Conservation (phyloP, 2,888 invertebrate genomes). For the Sarcophaga rosellei region DNA sequence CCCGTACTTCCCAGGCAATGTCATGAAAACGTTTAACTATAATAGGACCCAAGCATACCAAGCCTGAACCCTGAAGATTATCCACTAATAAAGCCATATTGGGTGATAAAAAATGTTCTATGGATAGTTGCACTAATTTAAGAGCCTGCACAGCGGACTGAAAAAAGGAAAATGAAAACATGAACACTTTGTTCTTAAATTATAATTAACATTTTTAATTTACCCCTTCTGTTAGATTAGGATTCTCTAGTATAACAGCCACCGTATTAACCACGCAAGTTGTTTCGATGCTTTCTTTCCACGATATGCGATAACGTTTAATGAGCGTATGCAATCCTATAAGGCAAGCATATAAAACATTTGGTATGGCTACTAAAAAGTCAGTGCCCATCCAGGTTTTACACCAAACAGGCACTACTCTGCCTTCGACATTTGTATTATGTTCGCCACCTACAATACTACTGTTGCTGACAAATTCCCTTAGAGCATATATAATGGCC, state of each 20-base stretch:
- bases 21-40: constrained; percentile 88
- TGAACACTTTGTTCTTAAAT: not conserved
- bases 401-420: constrained; percentile 27
- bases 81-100: constrained; percentile 89
- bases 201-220: not conserved
- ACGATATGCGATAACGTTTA: constrained; percentile 87
- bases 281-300: constrained; percentile 90
- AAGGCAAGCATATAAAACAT: constrained; percentile 85
- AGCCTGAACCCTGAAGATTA: constrained; percentile 84
- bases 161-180: constrained; percentile 73
- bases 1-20: constrained; percentile 89
- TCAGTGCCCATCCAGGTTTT: constrained; percentile 74
- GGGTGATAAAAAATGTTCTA: constrained; percentile 89
- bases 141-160: constrained; percentile 88
- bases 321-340: constrained; percentile 86
- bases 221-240: constrained; percentile 83
- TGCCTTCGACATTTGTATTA: constrained; percentile 25
- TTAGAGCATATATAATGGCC: constrained; percentile 84
- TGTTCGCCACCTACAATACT: constrained; percentile 33
- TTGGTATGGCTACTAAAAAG: constrained; percentile 81
- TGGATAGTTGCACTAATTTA: constrained; percentile 86
- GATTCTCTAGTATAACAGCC: constrained; percentile 83
- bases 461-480: constrained; percentile 81
- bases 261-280: constrained; percentile 84
- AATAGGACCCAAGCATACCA: constrained; percentile 86